Evolutionary conservation across 2,113 vertebrate genomes (phyloP).

Genomic region (Hiodon tergisus): DNA sequence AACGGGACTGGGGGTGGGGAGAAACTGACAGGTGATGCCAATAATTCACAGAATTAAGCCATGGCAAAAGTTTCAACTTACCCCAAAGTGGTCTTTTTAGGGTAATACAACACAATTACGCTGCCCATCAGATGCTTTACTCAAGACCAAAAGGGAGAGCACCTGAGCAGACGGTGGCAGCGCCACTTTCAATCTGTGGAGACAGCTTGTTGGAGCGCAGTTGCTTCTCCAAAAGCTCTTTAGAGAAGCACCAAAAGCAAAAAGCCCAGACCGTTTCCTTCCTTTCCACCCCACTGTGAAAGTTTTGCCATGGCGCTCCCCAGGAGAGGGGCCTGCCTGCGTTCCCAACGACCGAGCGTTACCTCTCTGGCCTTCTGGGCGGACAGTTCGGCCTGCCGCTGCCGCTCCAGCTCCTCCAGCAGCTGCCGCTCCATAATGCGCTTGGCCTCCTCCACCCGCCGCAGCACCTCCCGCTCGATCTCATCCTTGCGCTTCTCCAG

Average conservation of each 20-base stretch:
- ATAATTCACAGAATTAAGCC: constrained; percentile 53
- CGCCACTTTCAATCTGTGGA: no score
- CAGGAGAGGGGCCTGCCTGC: constrained; percentile 58
- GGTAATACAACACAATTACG: no score
- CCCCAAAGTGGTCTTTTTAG: constrained; percentile 1
- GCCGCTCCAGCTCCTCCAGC: constrained; percentile 98
- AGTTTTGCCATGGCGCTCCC: constrained; percentile 75
- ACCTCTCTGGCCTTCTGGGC: constrained; percentile 99
- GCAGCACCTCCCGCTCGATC: constrained; percentile 93
- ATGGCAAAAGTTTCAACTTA: constrained; percentile 82
- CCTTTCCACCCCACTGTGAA: constrained; percentile 56
- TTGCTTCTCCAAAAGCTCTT: no score
- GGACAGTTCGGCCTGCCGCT: constrained; percentile 95
- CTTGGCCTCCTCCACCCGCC: constrained; percentile 96
- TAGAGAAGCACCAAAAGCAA: no score
- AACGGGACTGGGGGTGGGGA: constrained; percentile 14
- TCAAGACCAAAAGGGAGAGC: no score
- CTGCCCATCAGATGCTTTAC: no score
- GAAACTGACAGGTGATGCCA: constrained; percentile 32
- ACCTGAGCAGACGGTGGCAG: no score
- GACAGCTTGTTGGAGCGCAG: no score
- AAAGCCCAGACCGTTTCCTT: constrained; percentile 39
- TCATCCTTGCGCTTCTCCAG: constrained; percentile 96
- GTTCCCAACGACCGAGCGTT: constrained; percentile 99
- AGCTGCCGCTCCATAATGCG: constrained; percentile 99